Percentiles rank a stretch among this genome's conserved stretches.
Evolutionary conservation across 1,140 invertebrate species (phyloP).

Genomic region (Dendrolimus punctatus): DNA sequence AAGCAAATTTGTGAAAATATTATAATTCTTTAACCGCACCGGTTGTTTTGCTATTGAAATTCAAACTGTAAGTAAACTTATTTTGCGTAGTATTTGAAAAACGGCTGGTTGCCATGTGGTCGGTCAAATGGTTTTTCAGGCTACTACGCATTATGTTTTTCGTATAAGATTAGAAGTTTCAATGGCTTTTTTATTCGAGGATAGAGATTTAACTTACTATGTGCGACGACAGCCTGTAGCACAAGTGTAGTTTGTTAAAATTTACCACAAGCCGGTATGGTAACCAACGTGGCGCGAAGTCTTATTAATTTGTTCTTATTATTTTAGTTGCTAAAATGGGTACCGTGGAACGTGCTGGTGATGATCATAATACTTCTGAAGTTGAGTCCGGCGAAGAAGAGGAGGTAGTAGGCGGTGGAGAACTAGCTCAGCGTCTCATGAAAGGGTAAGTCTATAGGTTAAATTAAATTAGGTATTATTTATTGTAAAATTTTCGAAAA

Average conservation of each 20-base stretch:
- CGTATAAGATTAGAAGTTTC: constrained; percentile 14
- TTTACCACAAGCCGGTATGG: constrained; percentile 32
- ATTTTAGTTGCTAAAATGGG: constrained; percentile 56
- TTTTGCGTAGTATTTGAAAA: constrained; percentile 12
- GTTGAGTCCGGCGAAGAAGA: constrained; percentile 64
- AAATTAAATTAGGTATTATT: neutral
- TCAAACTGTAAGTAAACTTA: constrained; percentile 6
- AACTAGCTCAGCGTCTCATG: constrained; percentile 51
- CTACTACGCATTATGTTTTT: constrained; percentile 63
- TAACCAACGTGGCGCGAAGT: constrained; percentile 56
- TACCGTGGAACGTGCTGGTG: constrained; percentile 56
- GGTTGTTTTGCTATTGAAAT: constrained; percentile 2
- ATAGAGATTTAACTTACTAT: neutral
- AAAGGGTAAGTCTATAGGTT: constrained; percentile 46
- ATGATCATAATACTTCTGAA: constrained; percentile 47
- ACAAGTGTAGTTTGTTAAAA: constrained; percentile 4
- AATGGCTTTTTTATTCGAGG: neutral
- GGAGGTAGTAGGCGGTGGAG: constrained; percentile 50
- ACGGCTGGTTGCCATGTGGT: constrained; percentile 51
- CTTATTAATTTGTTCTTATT: constrained; percentile 26
- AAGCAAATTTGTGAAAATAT: constrained; percentile 10
- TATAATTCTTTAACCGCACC: constrained; percentile 8
- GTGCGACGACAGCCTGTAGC: neutral
- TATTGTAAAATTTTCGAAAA: too few species aligned
- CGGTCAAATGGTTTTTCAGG: constrained; percentile 35